These are phyloP conservation scores for Lagodon rhomboides DNA, from an alignment of 2,797 vertebrate species.

Conservation along the genomic window DNA sequence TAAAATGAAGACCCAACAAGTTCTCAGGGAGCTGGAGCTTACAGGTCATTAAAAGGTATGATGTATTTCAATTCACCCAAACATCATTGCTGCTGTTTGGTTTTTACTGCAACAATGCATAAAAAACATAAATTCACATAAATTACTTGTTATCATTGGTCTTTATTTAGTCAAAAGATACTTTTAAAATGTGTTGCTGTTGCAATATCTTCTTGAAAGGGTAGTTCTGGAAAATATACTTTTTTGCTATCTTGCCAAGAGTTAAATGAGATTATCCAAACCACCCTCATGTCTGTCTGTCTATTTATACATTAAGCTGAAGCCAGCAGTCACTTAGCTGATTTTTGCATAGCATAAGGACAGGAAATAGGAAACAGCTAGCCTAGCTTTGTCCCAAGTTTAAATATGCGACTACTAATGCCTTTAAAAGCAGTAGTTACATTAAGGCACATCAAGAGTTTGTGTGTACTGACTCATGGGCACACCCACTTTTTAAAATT, in stretches of 20 bases:
- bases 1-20: slow-evolving; percentile 68
- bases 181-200: neutral
- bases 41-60: slow-evolving; percentile 67
- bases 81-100: neutral
- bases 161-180: neutral
- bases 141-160: slow-evolving; percentile 1
- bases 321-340: too few species aligned
- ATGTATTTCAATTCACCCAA: slow-evolving; percentile 45
- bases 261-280: too few species aligned
- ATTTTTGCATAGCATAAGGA: too few species aligned
- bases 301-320: too few species aligned
- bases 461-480: too few species aligned
- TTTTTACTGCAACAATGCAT: slow-evolving; percentile 16
- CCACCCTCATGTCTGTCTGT: too few species aligned
- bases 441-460: too few species aligned
- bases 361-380: too few species aligned
- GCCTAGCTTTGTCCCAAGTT: too few species aligned
- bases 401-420: too few species aligned
- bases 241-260: neutral
- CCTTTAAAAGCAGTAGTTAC: too few species aligned
- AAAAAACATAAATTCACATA: slow-evolving; percentile 12
- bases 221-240: neutral
- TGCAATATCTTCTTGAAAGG: slow-evolving; percentile 2
- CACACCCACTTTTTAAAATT: too few species aligned
- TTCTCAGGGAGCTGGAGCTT: slow-evolving; percentile 54